These are phyloP conservation scores for Montipora capitata DNA, from an alignment of 92 coral and sea anemone genomes.

Conservation along the genomic window DNA sequence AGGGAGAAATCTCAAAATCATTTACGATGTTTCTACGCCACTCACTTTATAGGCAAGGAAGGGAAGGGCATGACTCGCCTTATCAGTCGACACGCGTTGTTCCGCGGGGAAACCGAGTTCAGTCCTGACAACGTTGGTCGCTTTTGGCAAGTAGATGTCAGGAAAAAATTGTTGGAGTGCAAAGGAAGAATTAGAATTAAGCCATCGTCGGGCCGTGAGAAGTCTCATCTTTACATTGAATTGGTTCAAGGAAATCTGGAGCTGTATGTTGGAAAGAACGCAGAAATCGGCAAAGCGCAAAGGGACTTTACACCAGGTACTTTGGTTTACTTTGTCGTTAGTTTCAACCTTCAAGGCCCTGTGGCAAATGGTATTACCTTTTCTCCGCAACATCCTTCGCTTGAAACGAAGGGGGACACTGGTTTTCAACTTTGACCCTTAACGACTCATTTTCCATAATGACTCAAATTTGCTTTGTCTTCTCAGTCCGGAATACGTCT, in stretches of 20 bases:
- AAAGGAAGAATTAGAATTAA: conserved; percentile 76
- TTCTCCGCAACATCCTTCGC: conserved; percentile 56
- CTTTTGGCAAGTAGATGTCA: conserved; percentile 58
- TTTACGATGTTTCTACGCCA: no score
- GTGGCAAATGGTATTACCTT: conserved; percentile 93
- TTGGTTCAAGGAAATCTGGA: conserved; percentile 87
- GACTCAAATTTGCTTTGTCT: no score
- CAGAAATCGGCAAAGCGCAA: conserved; percentile 84
- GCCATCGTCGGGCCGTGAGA: conserved; percentile 43
- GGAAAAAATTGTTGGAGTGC: conserved; percentile 79
- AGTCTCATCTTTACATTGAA: conserved; percentile 79
- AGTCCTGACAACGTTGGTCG: no score
- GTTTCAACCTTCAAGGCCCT: conserved; percentile 89
- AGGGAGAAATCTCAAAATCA: no score
- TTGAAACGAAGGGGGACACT: background rate
- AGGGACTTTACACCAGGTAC: conserved; percentile 83
- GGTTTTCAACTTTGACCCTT: background rate
- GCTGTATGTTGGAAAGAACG: conserved; percentile 88
- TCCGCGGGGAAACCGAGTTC: no score
- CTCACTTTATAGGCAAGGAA: no score
- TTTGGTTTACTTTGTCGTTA: conserved; percentile 92
- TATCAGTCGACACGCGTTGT: no score
- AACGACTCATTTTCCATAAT: no score
- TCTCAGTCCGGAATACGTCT: background rate
- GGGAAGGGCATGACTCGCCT: no score